Evolutionary conservation across 2,888 invertebrate genomes (phyloP).

Genomic region (Celastrina argiolus): DNA sequence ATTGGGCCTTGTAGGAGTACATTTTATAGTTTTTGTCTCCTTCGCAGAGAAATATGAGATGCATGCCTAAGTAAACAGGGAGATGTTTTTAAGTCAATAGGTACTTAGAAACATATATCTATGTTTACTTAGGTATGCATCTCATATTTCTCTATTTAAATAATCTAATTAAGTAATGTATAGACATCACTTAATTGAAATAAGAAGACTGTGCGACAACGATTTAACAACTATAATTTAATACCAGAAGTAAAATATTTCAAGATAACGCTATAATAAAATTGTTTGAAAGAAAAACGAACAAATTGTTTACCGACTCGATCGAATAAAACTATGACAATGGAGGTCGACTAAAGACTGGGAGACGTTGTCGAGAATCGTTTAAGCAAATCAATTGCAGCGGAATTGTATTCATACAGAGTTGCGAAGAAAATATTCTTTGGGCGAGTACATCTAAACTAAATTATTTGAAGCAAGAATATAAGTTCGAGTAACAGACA

Average conservation of each 20-base stretch:
- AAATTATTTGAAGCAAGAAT: constrained; percentile 73
- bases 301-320: not conserved
- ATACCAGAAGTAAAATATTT: not conserved
- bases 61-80: too few species aligned
- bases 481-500: constrained; percentile 58
- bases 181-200: too few species aligned
- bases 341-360: not conserved
- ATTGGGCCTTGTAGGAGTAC: too few species aligned
- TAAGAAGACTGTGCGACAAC: not conserved
- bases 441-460: constrained; percentile 68
- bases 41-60: too few species aligned
- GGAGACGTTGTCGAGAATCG: not conserved
- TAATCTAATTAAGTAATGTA: too few species aligned
- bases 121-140: too few species aligned
- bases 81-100: too few species aligned
- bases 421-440: constrained; percentile 69
- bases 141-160: too few species aligned
- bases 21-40: not conserved
- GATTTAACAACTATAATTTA: not conserved
- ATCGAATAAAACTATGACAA: constrained; percentile 10
- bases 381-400: constrained; percentile 13
- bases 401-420: constrained; percentile 56
- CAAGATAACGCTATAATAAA: not conserved
- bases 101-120: too few species aligned
- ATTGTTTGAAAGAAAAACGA: not conserved